Base-by-base conservation (phyloP, 2,113 vertebrate genomes). In the Istiophorus platypterus region DNA sequence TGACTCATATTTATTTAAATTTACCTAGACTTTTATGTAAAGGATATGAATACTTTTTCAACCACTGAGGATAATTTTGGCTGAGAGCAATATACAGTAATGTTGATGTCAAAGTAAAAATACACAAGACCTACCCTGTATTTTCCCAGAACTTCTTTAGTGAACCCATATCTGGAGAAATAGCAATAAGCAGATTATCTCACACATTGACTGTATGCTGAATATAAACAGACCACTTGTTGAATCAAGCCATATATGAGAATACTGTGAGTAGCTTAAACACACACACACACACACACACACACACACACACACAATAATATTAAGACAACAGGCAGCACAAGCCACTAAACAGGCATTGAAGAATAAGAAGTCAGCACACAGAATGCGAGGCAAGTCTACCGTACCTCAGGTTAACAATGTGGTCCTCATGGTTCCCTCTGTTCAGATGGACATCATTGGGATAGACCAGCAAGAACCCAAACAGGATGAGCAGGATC, bases 381-480 rank as follows among this genome's bases (percentile, higher is more conserved):
- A 24, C 26, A 67, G 10, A 64, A 18, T 39, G 20, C 13, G 15
- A 15, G 27, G 2, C 14, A 54, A 6, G 31, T 5, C 37, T 3
- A 11, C 37, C 3, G 22, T 20, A 97, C 98, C 96, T 96, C 89
- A 98, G 91, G 78, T 99, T 99, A 52, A 99, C 95, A 31, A 98
- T 94, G 67, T 97, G 95, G 88, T 99, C 97, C 84, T 99, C 98
- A 0, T 99, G 97, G 92, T 99, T 99, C 58, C 98, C 97, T 0
- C 97, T 91, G 89, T 98, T 99, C 37, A 99, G 95, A 54, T 98
- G 95, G 77, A 99, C 94, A 49, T 96, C 95, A 17, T 97, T 97
- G 0, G 98, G 98, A 42, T 98, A 99, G 80, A 98, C 93, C 81
- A 99, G 81, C 91, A 97, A 95, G 92, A 99, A 98, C 65, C 96